Evolutionary conservation across 2,888 invertebrate species (phyloP), one percentile per base, ranked within the genome.

Genomic region (Lochmaea capreae): DNA sequence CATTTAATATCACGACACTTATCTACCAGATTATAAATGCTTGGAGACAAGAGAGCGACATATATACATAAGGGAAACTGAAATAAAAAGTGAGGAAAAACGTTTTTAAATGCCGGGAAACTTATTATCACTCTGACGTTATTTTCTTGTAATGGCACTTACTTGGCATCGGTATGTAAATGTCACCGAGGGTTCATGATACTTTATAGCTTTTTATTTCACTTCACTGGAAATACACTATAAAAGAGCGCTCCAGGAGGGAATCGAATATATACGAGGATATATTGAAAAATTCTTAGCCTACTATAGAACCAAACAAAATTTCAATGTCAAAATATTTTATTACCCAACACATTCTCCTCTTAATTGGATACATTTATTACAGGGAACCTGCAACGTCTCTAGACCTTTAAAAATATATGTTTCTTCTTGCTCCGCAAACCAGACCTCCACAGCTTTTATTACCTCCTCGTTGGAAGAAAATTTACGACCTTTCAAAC

Each of bases 41-140:
- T 67, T 72, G 22, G 12, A 11, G 46, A 46, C 46, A 46, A 66
- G 67, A 42, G 59, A 22, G 43, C 49, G 39, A 52, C 61, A 67
- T 57, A 54, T 62, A 67, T 67, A 54, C 62, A 67, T 14, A 14
- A 46, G 14, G 46, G 46, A 46, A 71, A 66, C 43, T 66, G 62
- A 43, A 57, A 72, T 67, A 62, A 74, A 79, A 77, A 76, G 75
- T 77, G 74, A 74, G 74, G 14, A 11, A 76, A 77, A 77, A 74
- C 46, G 68, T 73, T 74, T 62, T 59, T 52, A 76, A 76, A 79
- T 78, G 77, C 72, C 78, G 77, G 72, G 78, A 72, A 76, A 79
- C 33, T 39, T 39, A 39, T 76, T 65, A 71, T 72, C 74, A 74
- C 33, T 39, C 33, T 39, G 33, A 39, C 33, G 78, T 77, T 77